These are phyloP conservation scores for Clostera curtula DNA, from an alignment of 2,888 invertebrate genomes.

Conservation along the genomic window DNA sequence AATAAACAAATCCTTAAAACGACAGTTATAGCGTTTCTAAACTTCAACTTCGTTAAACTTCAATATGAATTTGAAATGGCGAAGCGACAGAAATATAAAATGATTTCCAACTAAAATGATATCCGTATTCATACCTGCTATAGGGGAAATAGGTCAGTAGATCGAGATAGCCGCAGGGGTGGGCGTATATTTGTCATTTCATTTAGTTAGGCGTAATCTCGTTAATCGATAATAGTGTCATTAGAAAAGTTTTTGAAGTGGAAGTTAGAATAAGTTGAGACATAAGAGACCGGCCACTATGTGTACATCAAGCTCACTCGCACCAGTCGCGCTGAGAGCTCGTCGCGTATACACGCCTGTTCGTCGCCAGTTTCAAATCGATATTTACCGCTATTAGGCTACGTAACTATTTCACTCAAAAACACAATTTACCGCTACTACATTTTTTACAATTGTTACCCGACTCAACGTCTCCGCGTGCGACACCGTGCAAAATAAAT, in stretches of 20 bases:
- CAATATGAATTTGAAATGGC: too few species aligned
- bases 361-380: slow-evolving; percentile 40
- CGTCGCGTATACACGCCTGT: slow-evolving; percentile 51
- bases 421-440: slow-evolving; percentile 16
- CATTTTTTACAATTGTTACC: slow-evolving; percentile 10
- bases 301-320: slow-evolving; percentile 31
- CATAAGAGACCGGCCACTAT: slow-evolving; percentile 9
- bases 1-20: too few species aligned
- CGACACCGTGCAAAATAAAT: slow-evolving; percentile 34
- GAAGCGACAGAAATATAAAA: too few species aligned
- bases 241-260: slow-evolving; percentile 3
- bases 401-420: slow-evolving; percentile 32
- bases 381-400: slow-evolving; percentile 39
- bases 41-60: too few species aligned
- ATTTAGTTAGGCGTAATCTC: slow-evolving; percentile 2
- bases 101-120: too few species aligned
- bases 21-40: too few species aligned
- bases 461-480: slow-evolving; percentile 22
- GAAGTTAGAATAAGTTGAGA: slow-evolving; percentile 15
- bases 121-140: neutral
- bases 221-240: slow-evolving; percentile 4
- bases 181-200: slow-evolving; percentile 8
- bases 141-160: slow-evolving; percentile 39
- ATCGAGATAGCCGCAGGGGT: slow-evolving; percentile 12
- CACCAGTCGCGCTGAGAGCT: slow-evolving; percentile 56